Percentiles rank a stretch among this genome's conserved stretches.
These are phyloP conservation scores for Leptarthrus brevirostris DNA, from an alignment of 2,888 invertebrate genomes.

Conservation along the genomic window DNA sequence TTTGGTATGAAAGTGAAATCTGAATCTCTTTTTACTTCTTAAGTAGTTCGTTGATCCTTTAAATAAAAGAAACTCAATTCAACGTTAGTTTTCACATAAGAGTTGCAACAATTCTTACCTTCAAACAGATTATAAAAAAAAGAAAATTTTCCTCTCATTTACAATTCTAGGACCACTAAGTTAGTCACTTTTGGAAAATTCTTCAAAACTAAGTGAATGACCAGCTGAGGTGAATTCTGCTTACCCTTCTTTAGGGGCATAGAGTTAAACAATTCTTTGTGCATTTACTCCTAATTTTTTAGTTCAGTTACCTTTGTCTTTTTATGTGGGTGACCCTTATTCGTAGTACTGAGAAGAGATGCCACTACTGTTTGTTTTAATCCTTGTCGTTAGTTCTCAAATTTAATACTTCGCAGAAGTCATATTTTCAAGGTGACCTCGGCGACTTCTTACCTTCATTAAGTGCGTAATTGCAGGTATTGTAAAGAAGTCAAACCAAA, in stretches of 20 bases:
- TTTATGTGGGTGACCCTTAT: not conserved
- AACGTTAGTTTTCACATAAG: no score
- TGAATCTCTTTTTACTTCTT: conserved; percentile 26
- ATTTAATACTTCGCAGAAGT: not conserved
- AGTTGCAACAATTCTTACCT: no score
- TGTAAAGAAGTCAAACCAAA: not conserved
- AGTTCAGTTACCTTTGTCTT: not conserved
- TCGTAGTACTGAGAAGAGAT: not conserved
- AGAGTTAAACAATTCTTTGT: not conserved
- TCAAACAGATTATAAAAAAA: no score
- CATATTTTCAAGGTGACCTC: not conserved
- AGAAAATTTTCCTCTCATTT: no score
- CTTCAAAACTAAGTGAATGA: no score
- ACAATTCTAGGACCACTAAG: no score
- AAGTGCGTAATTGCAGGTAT: not conserved
- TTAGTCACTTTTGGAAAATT: no score
- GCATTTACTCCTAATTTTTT: not conserved
- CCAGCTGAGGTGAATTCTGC: no score
- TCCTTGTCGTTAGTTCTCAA: not conserved
- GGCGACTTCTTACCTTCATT: not conserved
- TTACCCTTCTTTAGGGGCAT: no score
- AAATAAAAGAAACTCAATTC: no score
- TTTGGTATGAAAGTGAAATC: conserved; percentile 12
- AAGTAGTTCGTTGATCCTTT: conserved; percentile 41
- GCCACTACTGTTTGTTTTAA: not conserved